Evolutionary conservation across 2,797 vertebrate species (phyloP).

Genomic region (Sphenopsis melanotis): DNA sequence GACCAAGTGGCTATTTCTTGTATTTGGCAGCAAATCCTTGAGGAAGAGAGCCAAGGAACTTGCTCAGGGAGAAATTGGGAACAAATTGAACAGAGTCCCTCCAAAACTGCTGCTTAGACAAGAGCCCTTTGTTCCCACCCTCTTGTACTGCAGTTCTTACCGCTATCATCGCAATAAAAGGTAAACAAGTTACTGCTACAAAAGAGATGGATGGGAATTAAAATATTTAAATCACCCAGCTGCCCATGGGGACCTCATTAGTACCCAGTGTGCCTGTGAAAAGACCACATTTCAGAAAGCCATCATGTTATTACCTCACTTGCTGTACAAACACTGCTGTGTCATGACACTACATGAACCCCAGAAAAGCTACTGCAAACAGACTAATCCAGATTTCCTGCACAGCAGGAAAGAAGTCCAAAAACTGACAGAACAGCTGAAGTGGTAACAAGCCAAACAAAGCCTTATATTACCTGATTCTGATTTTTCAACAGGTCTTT

Average conservation of each 20-base stretch:
- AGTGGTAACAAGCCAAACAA: not conserved
- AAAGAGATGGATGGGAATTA: slow-evolving; percentile 21
- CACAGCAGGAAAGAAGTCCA: not conserved
- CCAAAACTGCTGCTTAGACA: not conserved
- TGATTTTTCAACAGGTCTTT: not conserved
- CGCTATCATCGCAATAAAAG: not conserved
- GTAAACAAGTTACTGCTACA: not conserved
- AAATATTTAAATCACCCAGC: slow-evolving; percentile 42
- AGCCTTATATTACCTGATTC: not conserved
- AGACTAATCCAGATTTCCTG: not conserved
- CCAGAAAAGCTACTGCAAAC: slow-evolving; percentile 4
- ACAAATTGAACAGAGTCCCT: not conserved
- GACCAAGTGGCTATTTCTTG: not conserved
- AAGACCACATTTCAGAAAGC: slow-evolving; percentile 8
- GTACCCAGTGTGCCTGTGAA: slow-evolving; percentile 30
- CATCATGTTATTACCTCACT: not conserved
- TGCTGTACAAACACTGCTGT: slow-evolving; percentile 12
- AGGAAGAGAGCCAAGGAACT: not conserved
- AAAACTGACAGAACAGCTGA: not conserved
- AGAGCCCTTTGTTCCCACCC: not conserved
- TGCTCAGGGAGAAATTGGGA: not conserved
- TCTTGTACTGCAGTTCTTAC: not conserved
- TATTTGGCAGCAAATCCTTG: not conserved
- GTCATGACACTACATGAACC: not conserved
- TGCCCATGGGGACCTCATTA: slow-evolving; percentile 30